Percentiles rank a stretch among this genome's conserved stretches.
Conservation (phyloP, 2,888 invertebrate genomes). For the Boloria selene region DNA sequence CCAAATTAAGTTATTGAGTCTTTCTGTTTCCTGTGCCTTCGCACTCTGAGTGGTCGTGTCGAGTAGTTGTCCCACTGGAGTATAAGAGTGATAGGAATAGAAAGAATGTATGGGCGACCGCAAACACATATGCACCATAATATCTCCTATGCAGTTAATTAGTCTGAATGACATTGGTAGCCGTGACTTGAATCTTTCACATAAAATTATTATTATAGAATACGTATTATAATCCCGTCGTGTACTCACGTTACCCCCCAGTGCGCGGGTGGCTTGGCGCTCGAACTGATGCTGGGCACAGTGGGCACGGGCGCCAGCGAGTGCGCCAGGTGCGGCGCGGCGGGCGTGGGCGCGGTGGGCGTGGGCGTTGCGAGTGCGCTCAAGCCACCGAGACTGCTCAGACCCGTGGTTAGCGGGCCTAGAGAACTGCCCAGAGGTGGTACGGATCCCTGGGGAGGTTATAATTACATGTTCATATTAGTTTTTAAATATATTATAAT, state of each 20-base stretch:
- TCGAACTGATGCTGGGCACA: slow-evolving; percentile 76
- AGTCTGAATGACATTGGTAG: no score
- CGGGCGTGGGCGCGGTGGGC: slow-evolving; percentile 68
- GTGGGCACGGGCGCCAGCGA: slow-evolving; percentile 78
- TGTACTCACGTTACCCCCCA: slow-evolving; percentile 81
- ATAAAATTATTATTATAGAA: not conserved
- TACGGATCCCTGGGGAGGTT: slow-evolving; percentile 44
- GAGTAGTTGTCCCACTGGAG: no score
- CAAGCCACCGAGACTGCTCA: slow-evolving; percentile 52
- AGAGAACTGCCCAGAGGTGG: slow-evolving; percentile 55
- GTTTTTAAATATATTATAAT: no score
- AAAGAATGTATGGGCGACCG: no score
- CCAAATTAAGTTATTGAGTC: no score
- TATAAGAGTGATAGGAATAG: no score
- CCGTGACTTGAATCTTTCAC: no score
- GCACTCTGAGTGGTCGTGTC: no score
- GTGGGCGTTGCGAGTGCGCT: slow-evolving; percentile 70
- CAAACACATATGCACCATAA: no score
- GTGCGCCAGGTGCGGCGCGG: slow-evolving; percentile 73
- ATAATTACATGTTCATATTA: slow-evolving; percentile 11
- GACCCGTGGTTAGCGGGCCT: slow-evolving; percentile 59
- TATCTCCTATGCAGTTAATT: no score
- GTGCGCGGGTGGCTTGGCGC: slow-evolving; percentile 77
- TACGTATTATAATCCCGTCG: slow-evolving; percentile 19
- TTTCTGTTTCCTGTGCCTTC: no score